Conservation (phyloP, 1,140 invertebrate genomes). For the Leptoteleia sp. region DNA sequence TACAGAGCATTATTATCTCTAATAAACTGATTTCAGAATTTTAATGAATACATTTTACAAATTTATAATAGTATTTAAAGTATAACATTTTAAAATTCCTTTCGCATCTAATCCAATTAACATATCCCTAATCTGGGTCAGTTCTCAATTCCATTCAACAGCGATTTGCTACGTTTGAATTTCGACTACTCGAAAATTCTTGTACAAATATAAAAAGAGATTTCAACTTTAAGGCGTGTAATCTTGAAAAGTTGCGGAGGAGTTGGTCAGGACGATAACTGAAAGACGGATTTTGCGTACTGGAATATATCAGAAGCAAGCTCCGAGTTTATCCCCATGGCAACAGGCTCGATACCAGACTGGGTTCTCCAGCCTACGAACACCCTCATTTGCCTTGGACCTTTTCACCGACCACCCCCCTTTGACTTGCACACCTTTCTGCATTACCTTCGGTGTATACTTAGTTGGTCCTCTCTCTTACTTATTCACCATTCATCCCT, state of each 20-base stretch:
- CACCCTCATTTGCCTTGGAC: constrained; percentile 57
- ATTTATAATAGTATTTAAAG: no score
- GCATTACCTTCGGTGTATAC: constrained; percentile 34
- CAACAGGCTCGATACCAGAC: constrained; percentile 61
- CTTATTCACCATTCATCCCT: constrained; percentile 47
- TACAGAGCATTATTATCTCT: no score
- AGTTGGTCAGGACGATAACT: constrained; percentile 27
- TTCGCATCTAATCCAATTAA: no score
- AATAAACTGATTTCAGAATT: no score
- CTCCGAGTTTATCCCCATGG: constrained; percentile 56
- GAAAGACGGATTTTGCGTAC: constrained; percentile 48
- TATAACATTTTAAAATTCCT: no score
- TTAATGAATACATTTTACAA: no score
- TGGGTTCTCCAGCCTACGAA: constrained; percentile 23
- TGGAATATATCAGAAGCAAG: constrained; percentile 35
- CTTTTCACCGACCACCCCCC: constrained; percentile 40
- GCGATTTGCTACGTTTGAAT: no score
- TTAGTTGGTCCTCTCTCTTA: constrained; percentile 33
- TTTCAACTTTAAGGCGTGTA: constrained; percentile 13
- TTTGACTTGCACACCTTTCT: constrained; percentile 47
- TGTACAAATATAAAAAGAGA: no score
- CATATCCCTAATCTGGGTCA: no score
- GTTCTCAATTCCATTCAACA: no score
- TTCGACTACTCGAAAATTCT: no score
- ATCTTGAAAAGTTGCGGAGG: constrained; percentile 21